Percentiles rank a stretch among this genome's conserved stretches.
Conservation (phyloP, 2,797 vertebrate genomes). For the Saxicola maurus region DNA sequence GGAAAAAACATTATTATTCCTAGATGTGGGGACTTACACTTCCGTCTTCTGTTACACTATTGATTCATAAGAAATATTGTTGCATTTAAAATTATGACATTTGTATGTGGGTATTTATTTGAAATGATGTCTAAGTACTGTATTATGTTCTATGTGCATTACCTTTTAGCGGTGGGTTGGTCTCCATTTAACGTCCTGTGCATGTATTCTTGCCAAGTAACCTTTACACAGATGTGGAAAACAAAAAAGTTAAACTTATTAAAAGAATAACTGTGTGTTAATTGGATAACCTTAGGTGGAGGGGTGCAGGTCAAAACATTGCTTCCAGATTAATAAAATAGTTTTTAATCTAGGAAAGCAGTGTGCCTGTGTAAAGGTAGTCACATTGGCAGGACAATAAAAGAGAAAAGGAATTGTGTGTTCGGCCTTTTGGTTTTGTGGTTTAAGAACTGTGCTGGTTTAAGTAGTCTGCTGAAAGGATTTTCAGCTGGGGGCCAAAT, state of each 20-base stretch:
- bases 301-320: slow-evolving; percentile 51
- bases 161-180: slow-evolving; percentile 88
- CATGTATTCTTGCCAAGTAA: slow-evolving; percentile 92
- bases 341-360: slow-evolving; percentile 71
- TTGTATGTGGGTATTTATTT: slow-evolving; percentile 98
- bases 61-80: slow-evolving; percentile 91
- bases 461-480: background rate
- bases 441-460: background rate
- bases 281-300: slow-evolving; percentile 54
- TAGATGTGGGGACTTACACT: slow-evolving; percentile 88
- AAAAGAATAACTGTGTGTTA: slow-evolving; percentile 12
- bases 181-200: slow-evolving; percentile 90
- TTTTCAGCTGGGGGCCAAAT: background rate
- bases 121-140: slow-evolving; percentile 91
- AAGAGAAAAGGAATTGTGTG: slow-evolving; percentile 73
- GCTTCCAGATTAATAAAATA: slow-evolving; percentile 73
- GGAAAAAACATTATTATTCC: slow-evolving; percentile 89
- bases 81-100: slow-evolving; percentile 91
- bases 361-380: slow-evolving; percentile 87
- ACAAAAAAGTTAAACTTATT: background rate
- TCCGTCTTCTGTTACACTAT: slow-evolving; percentile 95
- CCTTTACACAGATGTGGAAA: slow-evolving; percentile 85
- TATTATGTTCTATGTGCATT: slow-evolving; percentile 94
- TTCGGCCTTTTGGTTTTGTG: background rate
- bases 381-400: slow-evolving; percentile 90